Evolutionary conservation across 2,888 invertebrate species (phyloP).

Genomic region (Saturnia japonica): DNA sequence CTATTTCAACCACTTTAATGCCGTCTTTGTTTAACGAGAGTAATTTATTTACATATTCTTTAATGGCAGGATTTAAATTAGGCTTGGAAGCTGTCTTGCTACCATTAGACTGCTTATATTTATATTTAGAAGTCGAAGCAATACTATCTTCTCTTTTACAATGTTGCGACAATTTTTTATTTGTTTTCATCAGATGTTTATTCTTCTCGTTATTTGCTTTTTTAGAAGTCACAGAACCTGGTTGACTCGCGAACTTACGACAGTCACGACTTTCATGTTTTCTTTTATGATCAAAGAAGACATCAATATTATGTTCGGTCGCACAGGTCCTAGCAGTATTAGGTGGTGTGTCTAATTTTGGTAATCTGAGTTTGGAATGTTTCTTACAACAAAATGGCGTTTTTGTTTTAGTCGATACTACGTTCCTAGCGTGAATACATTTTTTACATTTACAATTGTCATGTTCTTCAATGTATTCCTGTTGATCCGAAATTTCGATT

Average conservation of each 20-base stretch:
- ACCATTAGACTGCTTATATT: neutral
- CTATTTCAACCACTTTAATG: constrained; percentile 65
- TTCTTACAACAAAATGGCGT: constrained; percentile 22
- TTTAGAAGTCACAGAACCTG: neutral
- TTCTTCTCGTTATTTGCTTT: neutral
- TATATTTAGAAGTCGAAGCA: neutral
- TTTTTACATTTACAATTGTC: constrained; percentile 45
- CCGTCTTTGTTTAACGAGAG: constrained; percentile 65
- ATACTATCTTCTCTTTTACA: neutral
- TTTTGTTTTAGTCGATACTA: constrained; percentile 27
- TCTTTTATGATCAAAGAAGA: constrained; percentile 25
- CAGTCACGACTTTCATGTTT: constrained; percentile 16
- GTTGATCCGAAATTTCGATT: constrained; percentile 30
- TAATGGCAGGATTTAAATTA: constrained; percentile 59
- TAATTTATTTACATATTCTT: constrained; percentile 67
- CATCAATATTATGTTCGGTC: constrained; percentile 25
- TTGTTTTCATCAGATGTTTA: neutral
- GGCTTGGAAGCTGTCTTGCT: constrained; percentile 22
- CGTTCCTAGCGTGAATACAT: constrained; percentile 37
- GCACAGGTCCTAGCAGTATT: constrained; percentile 47
- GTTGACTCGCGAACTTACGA: neutral
- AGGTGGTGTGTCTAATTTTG: constrained; percentile 46
- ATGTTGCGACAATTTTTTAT: neutral
- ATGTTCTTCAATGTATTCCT: constrained; percentile 34
- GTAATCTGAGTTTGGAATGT: constrained; percentile 25